phyloP scores from a whole-genome alignment of 2,888 invertebrate species.

The Troides aeacus region DNA sequence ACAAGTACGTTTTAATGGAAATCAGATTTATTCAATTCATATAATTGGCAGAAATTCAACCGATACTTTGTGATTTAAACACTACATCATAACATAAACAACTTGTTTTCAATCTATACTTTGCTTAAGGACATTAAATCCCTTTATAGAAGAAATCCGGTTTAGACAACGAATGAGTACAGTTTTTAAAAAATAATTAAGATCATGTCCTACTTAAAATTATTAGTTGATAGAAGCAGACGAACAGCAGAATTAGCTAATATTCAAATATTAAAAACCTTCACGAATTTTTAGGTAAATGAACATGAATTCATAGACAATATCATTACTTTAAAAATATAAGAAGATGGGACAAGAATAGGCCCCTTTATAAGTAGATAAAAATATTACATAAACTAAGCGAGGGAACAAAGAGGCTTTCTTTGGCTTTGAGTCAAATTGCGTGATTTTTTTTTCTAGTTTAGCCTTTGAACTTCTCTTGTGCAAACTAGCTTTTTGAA shows the following conservation, averaged over 20 bases:
- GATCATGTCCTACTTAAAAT: too few relatives aligned
- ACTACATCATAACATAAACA: slow-evolving; percentile 2
- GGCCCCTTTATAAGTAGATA: not conserved
- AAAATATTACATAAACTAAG: not conserved
- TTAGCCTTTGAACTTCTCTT: too few relatives aligned
- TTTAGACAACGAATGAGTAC: not conserved
- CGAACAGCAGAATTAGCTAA: too few relatives aligned
- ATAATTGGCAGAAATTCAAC: slow-evolving; percentile 24
- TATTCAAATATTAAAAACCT: too few relatives aligned
- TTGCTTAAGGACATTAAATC: not conserved
- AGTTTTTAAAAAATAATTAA: too few relatives aligned
- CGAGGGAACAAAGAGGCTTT: not conserved
- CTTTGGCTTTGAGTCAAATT: not conserved
- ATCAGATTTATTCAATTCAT: slow-evolving; percentile 8
- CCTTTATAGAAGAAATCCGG: not conserved
- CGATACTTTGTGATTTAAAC: slow-evolving; percentile 5
- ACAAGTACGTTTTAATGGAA: slow-evolving; percentile 20
- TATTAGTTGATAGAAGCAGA: too few relatives aligned
- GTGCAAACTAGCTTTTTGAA: not conserved
- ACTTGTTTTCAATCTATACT: not conserved
- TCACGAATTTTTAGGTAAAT: not conserved
- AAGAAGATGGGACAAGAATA: not conserved
- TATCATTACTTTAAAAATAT: not conserved
- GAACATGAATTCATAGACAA: not conserved
- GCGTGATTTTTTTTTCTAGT: not conserved